Evolutionary conservation across 2,797 vertebrate species (phyloP), one percentile per base, ranked within the genome.

Genomic region (Lophius americanus): DNA sequence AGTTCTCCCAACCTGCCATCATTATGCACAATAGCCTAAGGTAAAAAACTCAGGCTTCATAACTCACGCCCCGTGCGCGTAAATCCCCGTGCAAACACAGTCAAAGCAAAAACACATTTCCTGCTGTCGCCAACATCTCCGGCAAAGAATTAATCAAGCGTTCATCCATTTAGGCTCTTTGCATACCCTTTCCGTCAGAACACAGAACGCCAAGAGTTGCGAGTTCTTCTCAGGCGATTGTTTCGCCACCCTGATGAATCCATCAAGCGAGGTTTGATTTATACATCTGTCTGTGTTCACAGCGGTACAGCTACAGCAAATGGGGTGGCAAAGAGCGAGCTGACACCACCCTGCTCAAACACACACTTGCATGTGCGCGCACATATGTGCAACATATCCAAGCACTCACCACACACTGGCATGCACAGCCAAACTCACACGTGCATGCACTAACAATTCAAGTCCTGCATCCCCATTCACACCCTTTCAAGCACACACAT

Each of bases 141-240:
- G 94, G 94, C 93, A 96, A 90, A 96, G 92, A 98, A 98, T 99
- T 96, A 98, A 99, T 99, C 98, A 99, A 98, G 95, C 97, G 96
- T 99, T 98, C 97, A 98, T 96, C 96, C 97, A 98, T 99, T 96
- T 95, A 97, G 95, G 96, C 96, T 98, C 96, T 99, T 98, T 99
- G 96, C 97, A 98, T 98, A 98, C 96, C 97, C 97, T 98, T 93
- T 97, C 96, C 92, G 96, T 96, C 98, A 96, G 96, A 94, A 94
- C 94, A 94, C 95, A 95, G 85, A 90, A 95, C 92, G 95, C 95
- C 95, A 93, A 95, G 94, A 97, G 95, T 95, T 95, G 94, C 94
- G 93, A 94, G 94, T 89, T 96, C 94, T 96, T 97, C 92, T 94
- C 93, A 57, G 59, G 60, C 94, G 91, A 95, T 96, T 92, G 94